Conservation (phyloP, 1,140 invertebrate species). For the Drosophila baimaii region DNA sequence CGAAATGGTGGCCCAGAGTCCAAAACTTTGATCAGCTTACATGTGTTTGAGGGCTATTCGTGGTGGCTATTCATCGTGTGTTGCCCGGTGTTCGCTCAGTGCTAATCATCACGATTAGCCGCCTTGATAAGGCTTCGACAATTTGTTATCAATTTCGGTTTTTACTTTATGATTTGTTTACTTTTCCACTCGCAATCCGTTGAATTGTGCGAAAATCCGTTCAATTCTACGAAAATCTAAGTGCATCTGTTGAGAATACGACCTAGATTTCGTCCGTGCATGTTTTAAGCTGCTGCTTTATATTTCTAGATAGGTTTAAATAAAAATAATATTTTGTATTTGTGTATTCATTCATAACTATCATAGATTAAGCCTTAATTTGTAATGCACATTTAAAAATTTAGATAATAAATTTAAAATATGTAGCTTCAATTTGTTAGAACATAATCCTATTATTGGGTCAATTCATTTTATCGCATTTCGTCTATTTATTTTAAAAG, state of each 20-base stretch:
- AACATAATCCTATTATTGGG: no score
- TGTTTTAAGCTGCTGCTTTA: not conserved
- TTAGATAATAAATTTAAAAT: no score
- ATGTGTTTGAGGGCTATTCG: conserved; percentile 12
- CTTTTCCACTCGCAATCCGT: conserved; percentile 42
- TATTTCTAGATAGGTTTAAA: not conserved
- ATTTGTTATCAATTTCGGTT: conserved; percentile 59
- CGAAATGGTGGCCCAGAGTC: conserved; percentile 23
- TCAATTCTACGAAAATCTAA: conserved; percentile 17
- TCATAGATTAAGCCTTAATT: not conserved
- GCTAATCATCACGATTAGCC: conserved; percentile 72
- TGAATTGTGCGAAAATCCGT: conserved; percentile 44
- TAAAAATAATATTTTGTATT: not conserved
- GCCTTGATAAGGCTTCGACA: conserved; percentile 57
- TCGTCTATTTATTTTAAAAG: no score
- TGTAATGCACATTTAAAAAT: not conserved
- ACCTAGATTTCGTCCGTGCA: conserved; percentile 4
- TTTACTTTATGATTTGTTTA: conserved; percentile 72
- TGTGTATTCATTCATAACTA: not conserved
- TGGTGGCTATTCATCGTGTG: conserved; percentile 4
- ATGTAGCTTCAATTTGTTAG: no score
- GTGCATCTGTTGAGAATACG: conserved; percentile 10
- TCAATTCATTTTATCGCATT: no score
- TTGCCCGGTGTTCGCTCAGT: conserved; percentile 25
- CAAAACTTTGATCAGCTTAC: conserved; percentile 31